A percentile compares a stretch with the other conserved stretches of the same genome.
phyloP scores from a whole-genome alignment of 2,888 invertebrate species.

The Cryptocephalus primarius region DNA sequence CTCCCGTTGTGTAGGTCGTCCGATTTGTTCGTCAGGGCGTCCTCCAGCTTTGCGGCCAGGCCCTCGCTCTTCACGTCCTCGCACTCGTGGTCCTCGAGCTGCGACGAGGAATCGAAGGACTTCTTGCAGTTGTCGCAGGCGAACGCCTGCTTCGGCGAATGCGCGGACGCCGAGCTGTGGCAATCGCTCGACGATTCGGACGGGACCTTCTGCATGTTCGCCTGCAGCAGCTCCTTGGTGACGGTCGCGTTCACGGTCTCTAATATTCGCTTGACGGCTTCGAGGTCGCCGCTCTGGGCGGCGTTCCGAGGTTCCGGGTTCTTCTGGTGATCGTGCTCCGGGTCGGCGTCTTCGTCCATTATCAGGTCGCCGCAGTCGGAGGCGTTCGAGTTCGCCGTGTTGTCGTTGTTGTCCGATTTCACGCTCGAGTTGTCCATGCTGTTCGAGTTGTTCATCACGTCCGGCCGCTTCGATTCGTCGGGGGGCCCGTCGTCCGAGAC shows the following conservation, averaged over 20 bases:
- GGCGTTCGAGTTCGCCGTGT: conserved; percentile 36
- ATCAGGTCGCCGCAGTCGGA: conserved; percentile 45
- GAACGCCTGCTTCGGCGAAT: conserved; percentile 33
- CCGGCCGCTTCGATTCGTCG: conserved; percentile 28
- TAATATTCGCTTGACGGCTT: conserved; percentile 58
- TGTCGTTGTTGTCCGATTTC: conserved; percentile 33
- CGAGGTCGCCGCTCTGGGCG: conserved; percentile 45
- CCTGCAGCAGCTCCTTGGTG: conserved; percentile 61
- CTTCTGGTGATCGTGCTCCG: conserved; percentile 30
- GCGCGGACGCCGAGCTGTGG: conserved; percentile 29
- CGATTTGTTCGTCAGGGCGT: conserved; percentile 46
- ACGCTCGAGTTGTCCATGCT: conserved; percentile 20
- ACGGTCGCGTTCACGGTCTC: conserved; percentile 67
- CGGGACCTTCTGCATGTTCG: conserved; percentile 55
- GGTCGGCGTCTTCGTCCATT: conserved; percentile 55
- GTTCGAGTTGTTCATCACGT: conserved; percentile 35
- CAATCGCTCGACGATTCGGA: conserved; percentile 43
- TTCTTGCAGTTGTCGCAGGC: conserved; percentile 50
- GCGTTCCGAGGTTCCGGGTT: conserved; percentile 8
- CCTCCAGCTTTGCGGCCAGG: conserved; percentile 66
- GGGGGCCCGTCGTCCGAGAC: conserved; percentile 29
- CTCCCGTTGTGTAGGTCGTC: conserved; percentile 42
- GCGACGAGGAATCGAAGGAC: conserved; percentile 46
- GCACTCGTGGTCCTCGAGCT: conserved; percentile 63
- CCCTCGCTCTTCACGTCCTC: conserved; percentile 58